Base-by-base conservation (phyloP, 2,113 vertebrate species). In the Rhegmatorhina hoffmannsi region DNA sequence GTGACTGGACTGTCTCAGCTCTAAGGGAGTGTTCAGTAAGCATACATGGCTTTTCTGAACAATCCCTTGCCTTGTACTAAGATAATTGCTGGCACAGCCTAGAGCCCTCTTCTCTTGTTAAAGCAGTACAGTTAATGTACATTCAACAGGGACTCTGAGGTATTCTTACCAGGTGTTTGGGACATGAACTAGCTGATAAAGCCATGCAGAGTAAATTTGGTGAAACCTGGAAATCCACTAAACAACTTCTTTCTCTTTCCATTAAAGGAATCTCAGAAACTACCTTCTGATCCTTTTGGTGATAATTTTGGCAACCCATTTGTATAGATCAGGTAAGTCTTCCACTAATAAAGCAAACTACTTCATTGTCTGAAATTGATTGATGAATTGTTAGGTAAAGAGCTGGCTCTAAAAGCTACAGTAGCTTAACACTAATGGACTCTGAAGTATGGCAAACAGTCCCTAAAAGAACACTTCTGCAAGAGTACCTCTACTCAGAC, bases 261-360 rank as follows among this genome's bases (percentile, higher is more conserved):
- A 12, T 81, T 97, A 94, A 80, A 90, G 78, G 73, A 92, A 85
- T 83, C 93, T 91, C 91, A 86, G 80, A 97, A 97, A 43, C 18
- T 74, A 50, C 13, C 97, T 94, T 86, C 98, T 75, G 96, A 90
- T 96, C 93, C 89, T 52, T 98, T 98, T 95, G 98, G 90, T 46
- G 98, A 98, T 91, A 85, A 98, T 60, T 99, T 99, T 94, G 98
- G 98, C 84, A 99, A 99, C 89, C 99, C 98, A 26, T 99, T 99
- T 96, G 98, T 98, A 92, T 99, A 98, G 98, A 66, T 84, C 76
- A 63, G 74, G 97, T 98, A 96, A 97, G 97, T 96, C 31, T 78
- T 87, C 31, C 23, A 31, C 20, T 58, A 83, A 38, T 19, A 38
- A 68, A 17, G 44, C 11, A 69, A n/a, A 8, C 3, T 62, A 28